Base-by-base conservation (phyloP, 2,797 vertebrate genomes). In the Anniella stebbinsi region DNA sequence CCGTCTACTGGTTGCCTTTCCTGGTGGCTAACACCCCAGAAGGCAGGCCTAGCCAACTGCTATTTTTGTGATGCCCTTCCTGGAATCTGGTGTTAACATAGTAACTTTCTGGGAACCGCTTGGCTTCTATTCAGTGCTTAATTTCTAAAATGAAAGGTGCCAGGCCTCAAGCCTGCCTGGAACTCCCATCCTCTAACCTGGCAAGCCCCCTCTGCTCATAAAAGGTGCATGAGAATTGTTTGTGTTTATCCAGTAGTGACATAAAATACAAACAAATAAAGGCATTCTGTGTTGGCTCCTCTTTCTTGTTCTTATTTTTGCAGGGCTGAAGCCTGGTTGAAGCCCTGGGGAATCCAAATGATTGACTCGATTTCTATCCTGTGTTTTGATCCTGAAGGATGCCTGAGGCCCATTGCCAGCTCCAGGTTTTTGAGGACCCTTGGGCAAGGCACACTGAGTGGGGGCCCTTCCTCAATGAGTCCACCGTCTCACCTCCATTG, bases 21-120 rank as follows among this genome's bases (percentile, higher is more conserved):
- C 81, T 90, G 85, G 90, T 93, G 89, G 81, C 84, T 87, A 90
- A 70, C 90, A 91, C 83, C 80, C 84, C 86, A 70, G 88, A 94
- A 94, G 90, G 48, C 90, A 95, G 92, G 88, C 93, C 88, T 91
- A 82, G 88, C 87, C 90, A 92, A 91, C 90, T 95, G 93, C 91
- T 96, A 92, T 84, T 90, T 78, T 92, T 91, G 89, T 89, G 93
- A 93, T 91, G 77, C 77, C 83, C 73, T 91, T 96, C 90, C 93
- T 91, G 90, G 88, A 94, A 92, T 87, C 69, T 92, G 33, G 89
- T 92, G 92, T 95, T 76, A 94, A 92, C 91, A 78, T 21, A 2
- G 76, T 89, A 93, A 88, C 91, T 93, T 95, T 94, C 87, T 94
- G 93, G 89, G 93, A 91, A 1, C 0, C 92, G 92, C 89, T 91